A percentile compares a stretch with the other conserved stretches of the same genome.
Conservation (phyloP, 2,797 vertebrate species). For the Pangasius djambal region DNA sequence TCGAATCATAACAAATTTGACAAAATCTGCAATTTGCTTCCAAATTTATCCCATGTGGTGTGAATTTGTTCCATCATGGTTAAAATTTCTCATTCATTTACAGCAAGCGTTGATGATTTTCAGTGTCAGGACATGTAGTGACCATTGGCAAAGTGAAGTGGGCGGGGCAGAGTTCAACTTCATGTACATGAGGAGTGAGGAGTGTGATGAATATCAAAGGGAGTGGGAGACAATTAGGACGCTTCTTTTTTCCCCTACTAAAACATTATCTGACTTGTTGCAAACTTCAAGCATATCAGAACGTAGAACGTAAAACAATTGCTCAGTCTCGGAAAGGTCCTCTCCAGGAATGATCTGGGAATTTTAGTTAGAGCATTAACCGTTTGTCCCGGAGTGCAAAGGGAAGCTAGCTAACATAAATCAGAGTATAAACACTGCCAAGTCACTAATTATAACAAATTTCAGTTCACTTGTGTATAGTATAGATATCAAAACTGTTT, state of each 20-base stretch:
- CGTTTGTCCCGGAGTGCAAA: not conserved
- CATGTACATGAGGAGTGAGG: not conserved
- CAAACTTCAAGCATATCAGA: not conserved
- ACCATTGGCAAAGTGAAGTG: not conserved
- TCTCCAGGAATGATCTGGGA: not conserved
- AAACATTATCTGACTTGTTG: not conserved
- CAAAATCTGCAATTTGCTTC: not conserved
- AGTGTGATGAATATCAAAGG: not conserved
- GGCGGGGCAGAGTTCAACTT: not conserved
- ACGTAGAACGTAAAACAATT: not conserved
- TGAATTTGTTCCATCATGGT: not conserved
- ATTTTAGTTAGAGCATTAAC: not conserved
- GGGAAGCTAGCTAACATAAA: not conserved
- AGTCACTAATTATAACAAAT: no score
- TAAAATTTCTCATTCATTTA: not conserved
- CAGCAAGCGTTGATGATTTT: not conserved
- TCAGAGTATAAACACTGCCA: not conserved
- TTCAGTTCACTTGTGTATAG: not conserved
- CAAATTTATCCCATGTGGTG: not conserved
- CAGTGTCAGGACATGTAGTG: not conserved
- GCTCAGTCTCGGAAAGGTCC: no score
- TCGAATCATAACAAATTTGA: not conserved
- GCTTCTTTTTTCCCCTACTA: not conserved
- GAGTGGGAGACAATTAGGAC: not conserved
- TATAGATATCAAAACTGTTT: not conserved